Evolutionary conservation across 2,888 invertebrate genomes (phyloP).

Genomic region (Latheticus oryzae): DNA sequence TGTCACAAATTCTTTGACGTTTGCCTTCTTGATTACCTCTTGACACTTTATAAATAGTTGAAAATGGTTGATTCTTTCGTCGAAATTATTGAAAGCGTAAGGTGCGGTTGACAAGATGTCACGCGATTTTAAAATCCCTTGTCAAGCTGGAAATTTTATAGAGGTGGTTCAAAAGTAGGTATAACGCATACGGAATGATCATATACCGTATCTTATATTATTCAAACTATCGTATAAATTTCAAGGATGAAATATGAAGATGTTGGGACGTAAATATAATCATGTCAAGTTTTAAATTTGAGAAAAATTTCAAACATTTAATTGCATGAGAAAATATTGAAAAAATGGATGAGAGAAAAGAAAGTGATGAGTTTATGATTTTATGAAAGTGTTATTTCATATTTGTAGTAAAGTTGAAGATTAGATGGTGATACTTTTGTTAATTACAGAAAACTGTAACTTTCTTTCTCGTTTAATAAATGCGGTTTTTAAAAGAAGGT

Average conservation of each 20-base stretch:
- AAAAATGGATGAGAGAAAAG: too few relatives aligned
- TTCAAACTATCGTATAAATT: conserved; percentile 24
- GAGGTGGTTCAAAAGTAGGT: conserved; percentile 1
- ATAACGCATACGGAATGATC: conserved; percentile 14
- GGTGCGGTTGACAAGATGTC: conserved; percentile 51
- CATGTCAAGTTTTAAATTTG: conserved; percentile 23
- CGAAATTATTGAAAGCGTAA: conserved; percentile 56
- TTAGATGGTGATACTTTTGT: too few relatives aligned
- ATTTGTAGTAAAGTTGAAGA: too few relatives aligned
- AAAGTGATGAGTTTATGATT: too few relatives aligned
- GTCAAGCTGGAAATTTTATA: conserved; percentile 42
- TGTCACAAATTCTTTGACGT: conserved; percentile 1
- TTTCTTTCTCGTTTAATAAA: too few relatives aligned
- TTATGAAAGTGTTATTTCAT: too few relatives aligned
- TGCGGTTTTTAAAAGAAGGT: too few relatives aligned
- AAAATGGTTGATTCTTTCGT: conserved; percentile 1
- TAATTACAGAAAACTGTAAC: too few relatives aligned
- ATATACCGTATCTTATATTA: conserved; percentile 20
- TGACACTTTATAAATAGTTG: not conserved
- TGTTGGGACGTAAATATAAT: conserved; percentile 17
- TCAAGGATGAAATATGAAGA: conserved; percentile 21
- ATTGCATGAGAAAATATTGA: too few relatives aligned
- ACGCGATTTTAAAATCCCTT: conserved; percentile 52
- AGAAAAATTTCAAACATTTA: conserved; percentile 4
- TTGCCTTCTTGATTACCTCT: too few relatives aligned